Conservation (phyloP, 2,888 invertebrate genomes). For the Pristionchus japonicus region DNA sequence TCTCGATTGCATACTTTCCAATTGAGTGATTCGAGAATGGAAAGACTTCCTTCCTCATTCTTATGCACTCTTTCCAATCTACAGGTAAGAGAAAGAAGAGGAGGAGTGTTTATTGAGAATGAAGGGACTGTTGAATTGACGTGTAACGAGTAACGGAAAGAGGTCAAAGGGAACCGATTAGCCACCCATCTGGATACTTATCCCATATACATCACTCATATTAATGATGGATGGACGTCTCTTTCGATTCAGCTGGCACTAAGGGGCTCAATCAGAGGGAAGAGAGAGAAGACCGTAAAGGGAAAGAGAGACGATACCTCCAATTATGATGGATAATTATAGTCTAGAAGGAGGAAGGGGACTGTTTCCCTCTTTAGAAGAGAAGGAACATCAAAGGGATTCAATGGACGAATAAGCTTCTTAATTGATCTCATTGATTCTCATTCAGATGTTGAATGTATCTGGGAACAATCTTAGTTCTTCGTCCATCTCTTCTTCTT, state of each 20-base stretch:
- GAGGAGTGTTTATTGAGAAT: neutral
- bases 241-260: neutral
- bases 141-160: neutral
- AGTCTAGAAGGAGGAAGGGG: neutral
- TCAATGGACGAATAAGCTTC: neutral
- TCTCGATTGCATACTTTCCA: slow-evolving; percentile 20
- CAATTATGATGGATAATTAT: slow-evolving; percentile 15
- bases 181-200: neutral
- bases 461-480: slow-evolving; percentile 28
- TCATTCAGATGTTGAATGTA: slow-evolving; percentile 40
- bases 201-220: neutral
- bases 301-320: neutral
- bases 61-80: slow-evolving; percentile 34
- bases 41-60: slow-evolving; percentile 15
- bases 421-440: neutral
- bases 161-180: neutral
- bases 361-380: neutral
- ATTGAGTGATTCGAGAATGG: neutral
- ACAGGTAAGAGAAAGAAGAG: neutral
- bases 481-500: slow-evolving; percentile 46
- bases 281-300: neutral
- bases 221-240: neutral
- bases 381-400: neutral
- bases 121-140: neutral
- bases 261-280: neutral